Percentiles rank a stretch among this genome's conserved stretches.
Conservation (phyloP, 2,797 vertebrate genomes). For the Scolopax rusticola region DNA sequence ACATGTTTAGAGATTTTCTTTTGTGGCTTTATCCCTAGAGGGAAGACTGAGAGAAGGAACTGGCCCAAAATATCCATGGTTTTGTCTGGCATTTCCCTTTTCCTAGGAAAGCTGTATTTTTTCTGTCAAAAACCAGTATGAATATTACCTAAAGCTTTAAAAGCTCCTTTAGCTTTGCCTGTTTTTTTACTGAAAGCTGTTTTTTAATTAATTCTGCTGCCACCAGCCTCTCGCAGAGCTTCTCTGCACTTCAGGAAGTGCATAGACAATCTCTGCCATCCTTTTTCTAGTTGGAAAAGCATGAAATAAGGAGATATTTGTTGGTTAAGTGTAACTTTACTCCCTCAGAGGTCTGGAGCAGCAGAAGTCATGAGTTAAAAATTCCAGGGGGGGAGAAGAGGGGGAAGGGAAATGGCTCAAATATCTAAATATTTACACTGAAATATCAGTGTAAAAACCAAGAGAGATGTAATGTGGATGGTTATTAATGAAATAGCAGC, state of each 20-base stretch:
- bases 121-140: not conserved
- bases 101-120: not conserved
- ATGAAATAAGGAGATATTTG: not conserved
- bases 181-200: not conserved
- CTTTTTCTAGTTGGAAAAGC: not conserved
- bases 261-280: not conserved
- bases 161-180: not conserved
- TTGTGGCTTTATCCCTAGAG: not conserved
- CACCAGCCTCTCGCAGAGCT: not conserved
- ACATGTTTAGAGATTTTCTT: not conserved
- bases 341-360: not conserved
- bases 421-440: too few relatives aligned
- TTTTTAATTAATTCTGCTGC: not conserved
- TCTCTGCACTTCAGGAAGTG: not conserved
- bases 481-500: not conserved
- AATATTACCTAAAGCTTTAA: not conserved
- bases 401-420: not conserved
- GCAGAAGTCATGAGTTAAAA: not conserved
- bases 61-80: fast-evolving
- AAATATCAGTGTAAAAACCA: not conserved
- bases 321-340: not conserved
- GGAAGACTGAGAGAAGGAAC: not conserved
- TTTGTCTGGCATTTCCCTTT: fast-evolving
- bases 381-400: too few relatives aligned
- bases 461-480: too few relatives aligned